Conservation (phyloP, 2,888 invertebrate genomes). For the Zygothrica quintamaculata region DNA sequence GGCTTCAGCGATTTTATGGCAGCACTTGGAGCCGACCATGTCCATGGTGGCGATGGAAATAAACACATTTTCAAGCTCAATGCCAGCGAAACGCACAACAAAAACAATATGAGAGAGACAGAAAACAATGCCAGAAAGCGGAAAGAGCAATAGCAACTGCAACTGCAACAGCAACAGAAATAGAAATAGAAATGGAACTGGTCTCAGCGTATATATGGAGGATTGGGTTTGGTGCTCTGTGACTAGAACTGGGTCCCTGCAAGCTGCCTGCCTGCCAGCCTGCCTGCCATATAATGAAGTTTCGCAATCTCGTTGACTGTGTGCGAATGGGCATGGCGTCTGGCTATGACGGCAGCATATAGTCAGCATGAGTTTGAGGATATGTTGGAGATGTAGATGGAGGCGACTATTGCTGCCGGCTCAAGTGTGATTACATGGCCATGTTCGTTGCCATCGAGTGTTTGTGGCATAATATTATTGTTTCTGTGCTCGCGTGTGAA, state of each 20-base stretch:
- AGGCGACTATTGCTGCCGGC: conserved; percentile 59
- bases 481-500: conserved; percentile 80
- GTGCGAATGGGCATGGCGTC: conserved; percentile 37
- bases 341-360: conserved; percentile 46
- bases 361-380: background rate
- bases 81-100: conserved; percentile 61
- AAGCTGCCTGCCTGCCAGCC: conserved; percentile 38
- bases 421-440: conserved; percentile 79
- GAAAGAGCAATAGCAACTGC: conserved; percentile 40
- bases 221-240: conserved; percentile 11
- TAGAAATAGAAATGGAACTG: conserved; percentile 60
- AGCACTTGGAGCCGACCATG: conserved; percentile 63
- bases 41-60: conserved; percentile 64
- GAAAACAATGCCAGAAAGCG: conserved; percentile 68
- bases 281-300: conserved; percentile 76
- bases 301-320: conserved; percentile 73
- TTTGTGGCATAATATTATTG: conserved; percentile 81
- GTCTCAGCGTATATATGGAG: conserved; percentile 24
- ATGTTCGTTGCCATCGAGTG: conserved; percentile 74
- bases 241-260: conserved; percentile 25
- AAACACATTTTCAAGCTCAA: conserved; percentile 81
- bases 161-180: conserved; percentile 59
- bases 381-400: background rate
- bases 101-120: no score
- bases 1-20: conserved; percentile 78